These are phyloP conservation scores for Gryllus bimaculatus DNA, from an alignment of 1,140 invertebrate species.

Conservation along the genomic window DNA sequence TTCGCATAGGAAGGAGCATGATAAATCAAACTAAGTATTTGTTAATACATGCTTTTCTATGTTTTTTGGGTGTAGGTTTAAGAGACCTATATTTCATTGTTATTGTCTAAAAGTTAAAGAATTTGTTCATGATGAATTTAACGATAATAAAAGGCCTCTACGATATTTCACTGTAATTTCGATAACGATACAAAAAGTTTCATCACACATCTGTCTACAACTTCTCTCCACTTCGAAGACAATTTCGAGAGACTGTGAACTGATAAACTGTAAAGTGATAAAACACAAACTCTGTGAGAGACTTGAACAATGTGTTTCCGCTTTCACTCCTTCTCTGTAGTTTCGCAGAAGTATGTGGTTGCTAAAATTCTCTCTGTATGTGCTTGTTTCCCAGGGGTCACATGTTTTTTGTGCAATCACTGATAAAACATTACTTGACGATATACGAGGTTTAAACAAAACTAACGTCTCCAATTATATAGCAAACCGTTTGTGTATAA, in stretches of 20 bases:
- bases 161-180: too few relatives aligned
- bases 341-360: not conserved
- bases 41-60: not conserved
- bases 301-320: not conserved
- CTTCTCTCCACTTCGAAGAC: too few relatives aligned
- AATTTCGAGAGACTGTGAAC: not conserved
- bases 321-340: not conserved
- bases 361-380: not conserved
- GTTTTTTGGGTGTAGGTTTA: not conserved
- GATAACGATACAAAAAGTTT: too few relatives aligned
- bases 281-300: not conserved
- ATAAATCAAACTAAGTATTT: not conserved
- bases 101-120: not conserved
- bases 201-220: too few relatives aligned
- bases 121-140: not conserved
- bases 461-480: too few relatives aligned
- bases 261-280: not conserved
- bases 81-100: not conserved
- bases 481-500: too few relatives aligned
- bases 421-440: too few relatives aligned
- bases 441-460: too few relatives aligned
- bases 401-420: not conserved
- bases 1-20: not conserved
- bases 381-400: not conserved
- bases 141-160: too few relatives aligned